Percentiles rank a stretch among this genome's conserved stretches.
Evolutionary conservation across 2,797 vertebrate species (phyloP).

Genomic region (Microctenopoma lineatum): DNA sequence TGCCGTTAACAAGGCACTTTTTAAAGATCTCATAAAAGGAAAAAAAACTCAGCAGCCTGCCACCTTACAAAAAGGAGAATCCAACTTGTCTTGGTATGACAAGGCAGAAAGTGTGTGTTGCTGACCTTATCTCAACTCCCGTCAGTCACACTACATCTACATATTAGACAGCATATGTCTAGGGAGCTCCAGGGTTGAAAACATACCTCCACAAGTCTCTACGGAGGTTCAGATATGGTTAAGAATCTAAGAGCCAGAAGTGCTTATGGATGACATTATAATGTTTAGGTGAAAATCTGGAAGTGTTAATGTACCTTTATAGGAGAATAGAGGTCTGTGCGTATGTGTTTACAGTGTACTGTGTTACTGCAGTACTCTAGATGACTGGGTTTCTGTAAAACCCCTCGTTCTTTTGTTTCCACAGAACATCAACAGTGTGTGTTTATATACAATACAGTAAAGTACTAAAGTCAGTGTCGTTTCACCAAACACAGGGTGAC

Average conservation of each 20-base stretch:
- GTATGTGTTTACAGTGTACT: too few relatives aligned
- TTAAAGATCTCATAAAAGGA: constrained; percentile 44
- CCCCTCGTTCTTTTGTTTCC: too few relatives aligned
- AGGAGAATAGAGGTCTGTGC: not conserved
- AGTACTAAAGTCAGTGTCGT: too few relatives aligned
- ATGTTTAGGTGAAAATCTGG: not conserved
- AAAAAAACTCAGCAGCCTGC: constrained; percentile 29
- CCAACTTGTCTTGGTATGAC: constrained; percentile 8
- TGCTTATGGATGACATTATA: not conserved
- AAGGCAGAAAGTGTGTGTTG: constrained; percentile 14
- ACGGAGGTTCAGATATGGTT: not conserved
- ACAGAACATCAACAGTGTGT: too few relatives aligned
- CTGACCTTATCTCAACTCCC: constrained; percentile 46
- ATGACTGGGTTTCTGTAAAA: rapidly evolving
- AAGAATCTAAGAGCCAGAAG: too few relatives aligned
- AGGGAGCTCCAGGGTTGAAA: not conserved
- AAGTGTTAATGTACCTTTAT: not conserved
- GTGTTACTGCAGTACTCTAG: not conserved
- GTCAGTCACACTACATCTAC: constrained; percentile 25
- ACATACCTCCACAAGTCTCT: not conserved
- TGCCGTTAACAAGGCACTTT: constrained; percentile 54
- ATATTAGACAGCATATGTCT: not conserved
- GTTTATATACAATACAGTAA: too few relatives aligned
- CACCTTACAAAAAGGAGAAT: constrained; percentile 8
- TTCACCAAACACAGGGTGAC: too few relatives aligned